A percentile compares a stretch with the other conserved stretches of the same genome.
phyloP scores from a whole-genome alignment of 2,888 invertebrate genomes.

The Cistogaster globosa region DNA sequence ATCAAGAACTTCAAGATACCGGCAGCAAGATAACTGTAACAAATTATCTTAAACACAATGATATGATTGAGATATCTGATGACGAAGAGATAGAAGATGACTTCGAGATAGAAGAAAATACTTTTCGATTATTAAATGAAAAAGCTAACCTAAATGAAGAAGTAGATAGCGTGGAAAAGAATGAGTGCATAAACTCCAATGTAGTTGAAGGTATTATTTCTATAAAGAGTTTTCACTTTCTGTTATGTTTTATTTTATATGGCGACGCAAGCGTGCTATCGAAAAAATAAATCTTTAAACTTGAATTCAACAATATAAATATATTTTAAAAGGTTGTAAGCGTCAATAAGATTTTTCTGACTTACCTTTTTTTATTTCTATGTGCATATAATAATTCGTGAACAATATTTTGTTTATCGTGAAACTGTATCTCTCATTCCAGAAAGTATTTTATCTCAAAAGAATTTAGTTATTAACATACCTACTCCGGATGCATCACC shows the following conservation, averaged over 20 bases:
- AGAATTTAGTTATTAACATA: background rate
- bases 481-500: conserved; percentile 28
- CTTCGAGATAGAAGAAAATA: background rate
- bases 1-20: background rate
- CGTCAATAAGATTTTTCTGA: too few species aligned
- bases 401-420: background rate
- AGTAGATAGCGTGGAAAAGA: background rate
- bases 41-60: conserved; percentile 25
- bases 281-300: too few species aligned
- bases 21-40: background rate
- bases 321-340: too few species aligned
- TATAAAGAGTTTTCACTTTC: background rate
- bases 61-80: conserved; percentile 35
- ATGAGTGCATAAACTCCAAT: background rate
- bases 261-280: too few species aligned
- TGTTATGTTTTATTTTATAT: background rate
- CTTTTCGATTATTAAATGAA: background rate
- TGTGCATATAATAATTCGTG: background rate
- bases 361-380: background rate
- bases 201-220: background rate
- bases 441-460: background rate
- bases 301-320: too few species aligned
- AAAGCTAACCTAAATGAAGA: background rate
- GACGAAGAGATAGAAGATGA: conserved; percentile 6
- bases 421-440: background rate